Percentiles rank a stretch among this genome's conserved stretches.
Conservation (phyloP, 2,113 vertebrate species). For the Danio rerio region GRCz12tu NC_133188.1:35555001-35555500, state of each 20-base stretch:
- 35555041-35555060: too few species aligned
- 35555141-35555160: constrained; percentile 33
- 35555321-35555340: constrained; percentile 75
- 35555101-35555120: constrained; percentile 10
- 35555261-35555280: constrained; percentile 22
- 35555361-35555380: constrained; percentile 70
- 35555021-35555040: too few species aligned
- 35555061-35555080: neutral
- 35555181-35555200: constrained; percentile 40
- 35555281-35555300: constrained; percentile 69
- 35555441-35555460: constrained; percentile 27
- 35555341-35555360: constrained; percentile 74
- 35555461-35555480: constrained; percentile 28
- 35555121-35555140: neutral
- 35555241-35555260: constrained; percentile 45
- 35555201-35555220: constrained; percentile 26
- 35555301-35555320: constrained; percentile 79
- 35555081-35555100: constrained; percentile 9
- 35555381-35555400: constrained; percentile 68
- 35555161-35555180: constrained; percentile 40
- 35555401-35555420: constrained; percentile 66
- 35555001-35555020: too few species aligned
- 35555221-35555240: constrained; percentile 35
- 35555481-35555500: constrained; percentile 39
- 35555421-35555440: constrained; percentile 61